These are phyloP conservation scores for Entosphenus tridentatus DNA, from an alignment of 2,113 vertebrate species.

Conservation along the genomic window DNA sequence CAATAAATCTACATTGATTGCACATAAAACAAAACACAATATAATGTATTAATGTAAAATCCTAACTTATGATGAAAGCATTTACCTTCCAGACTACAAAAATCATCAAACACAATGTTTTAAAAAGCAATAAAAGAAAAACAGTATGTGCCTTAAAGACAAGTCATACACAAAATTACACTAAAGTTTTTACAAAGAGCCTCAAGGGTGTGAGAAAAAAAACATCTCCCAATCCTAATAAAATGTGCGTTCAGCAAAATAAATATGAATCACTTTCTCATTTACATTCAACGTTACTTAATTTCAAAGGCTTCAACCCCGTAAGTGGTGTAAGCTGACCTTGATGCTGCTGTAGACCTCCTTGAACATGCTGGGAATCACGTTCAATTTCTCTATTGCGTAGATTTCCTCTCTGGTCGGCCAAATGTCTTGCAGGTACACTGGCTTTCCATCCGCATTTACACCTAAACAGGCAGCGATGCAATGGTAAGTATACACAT, in stretches of 20 bases:
- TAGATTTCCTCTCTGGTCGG: conserved; percentile 78
- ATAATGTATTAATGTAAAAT: too few relatives aligned
- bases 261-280: background rate
- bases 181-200: background rate
- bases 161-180: background rate
- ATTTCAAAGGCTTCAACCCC: too few relatives aligned
- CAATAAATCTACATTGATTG: too few relatives aligned
- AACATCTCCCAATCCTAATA: background rate
- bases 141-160: background rate
- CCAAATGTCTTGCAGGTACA: conserved; percentile 85
- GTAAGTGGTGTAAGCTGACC: conserved; percentile 21
- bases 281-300: too few relatives aligned
- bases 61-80: too few relatives aligned
- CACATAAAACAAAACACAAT: too few relatives aligned
- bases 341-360: conserved; percentile 89
- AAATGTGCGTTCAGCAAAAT: background rate
- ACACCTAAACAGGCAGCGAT: conserved; percentile 22
- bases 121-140: background rate
- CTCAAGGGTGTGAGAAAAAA: background rate
- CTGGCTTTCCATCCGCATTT: conserved; percentile 32
- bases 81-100: too few relatives aligned
- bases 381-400: conserved; percentile 44
- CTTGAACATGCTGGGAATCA: conserved; percentile 92
- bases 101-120: background rate
- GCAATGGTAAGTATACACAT: background rate